Evolutionary conservation across 2,888 invertebrate genomes (phyloP).

Genomic region (Silvanus unidentatus): DNA sequence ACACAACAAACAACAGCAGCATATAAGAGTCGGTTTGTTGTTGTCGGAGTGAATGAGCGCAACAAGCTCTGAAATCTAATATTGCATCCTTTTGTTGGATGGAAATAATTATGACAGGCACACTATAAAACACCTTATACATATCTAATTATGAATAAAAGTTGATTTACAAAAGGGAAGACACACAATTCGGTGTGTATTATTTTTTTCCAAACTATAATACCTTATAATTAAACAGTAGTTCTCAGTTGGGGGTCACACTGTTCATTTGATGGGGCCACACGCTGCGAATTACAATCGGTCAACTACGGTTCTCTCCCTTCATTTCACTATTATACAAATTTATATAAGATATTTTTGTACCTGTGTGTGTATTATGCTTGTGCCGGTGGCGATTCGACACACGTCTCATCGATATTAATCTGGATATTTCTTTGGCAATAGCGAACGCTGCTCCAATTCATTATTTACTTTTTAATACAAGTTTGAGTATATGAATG

Average conservation of each 20-base stretch:
- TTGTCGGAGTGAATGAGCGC: too few species aligned
- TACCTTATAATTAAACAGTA: constrained; percentile 35
- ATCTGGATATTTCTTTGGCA: too few species aligned
- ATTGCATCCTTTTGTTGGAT: neutral
- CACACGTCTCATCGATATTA: neutral
- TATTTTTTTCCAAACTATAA: constrained; percentile 23
- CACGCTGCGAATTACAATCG: constrained; percentile 25
- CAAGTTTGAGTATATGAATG: too few species aligned
- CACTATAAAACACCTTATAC: constrained; percentile 18
- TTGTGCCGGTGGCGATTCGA: constrained; percentile 8
- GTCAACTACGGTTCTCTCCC: constrained; percentile 10
- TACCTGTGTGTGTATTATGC: neutral
- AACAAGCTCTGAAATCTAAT: too few species aligned
- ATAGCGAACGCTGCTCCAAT: too few species aligned
- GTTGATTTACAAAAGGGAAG: constrained; percentile 22
- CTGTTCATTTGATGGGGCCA: constrained; percentile 19
- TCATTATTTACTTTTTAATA: too few species aligned
- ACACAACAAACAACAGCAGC: too few species aligned
- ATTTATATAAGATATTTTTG: too few species aligned
- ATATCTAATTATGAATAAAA: constrained; percentile 19
- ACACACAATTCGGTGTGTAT: constrained; percentile 22
- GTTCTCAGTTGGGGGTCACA: constrained; percentile 29
- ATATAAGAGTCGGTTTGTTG: too few species aligned
- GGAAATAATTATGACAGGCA: constrained; percentile 19
- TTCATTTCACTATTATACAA: neutral